phyloP scores from a whole-genome alignment of 2,888 invertebrate genomes.

The Aporophyla lueneburgensis region DNA sequence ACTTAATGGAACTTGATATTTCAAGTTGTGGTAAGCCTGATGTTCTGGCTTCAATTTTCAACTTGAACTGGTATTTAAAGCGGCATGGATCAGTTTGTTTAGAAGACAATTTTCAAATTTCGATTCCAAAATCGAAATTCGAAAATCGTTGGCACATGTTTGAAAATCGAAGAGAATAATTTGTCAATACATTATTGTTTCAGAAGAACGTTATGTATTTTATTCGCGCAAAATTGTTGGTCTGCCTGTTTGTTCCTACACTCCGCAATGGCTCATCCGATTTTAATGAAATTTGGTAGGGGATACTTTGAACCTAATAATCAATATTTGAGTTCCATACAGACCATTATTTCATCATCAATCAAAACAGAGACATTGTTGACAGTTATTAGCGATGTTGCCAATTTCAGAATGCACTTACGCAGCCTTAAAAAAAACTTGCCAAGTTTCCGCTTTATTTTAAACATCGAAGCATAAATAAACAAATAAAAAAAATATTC shows the following conservation, averaged over 20 bases:
- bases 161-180: not conserved
- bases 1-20: conserved; percentile 8
- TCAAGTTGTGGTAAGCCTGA: not conserved
- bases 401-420: not conserved
- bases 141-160: too few relatives aligned
- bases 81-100: too few relatives aligned
- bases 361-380: not conserved
- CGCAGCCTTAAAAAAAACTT: not conserved
- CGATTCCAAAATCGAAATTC: too few relatives aligned
- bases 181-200: not conserved
- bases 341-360: not conserved
- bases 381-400: not conserved
- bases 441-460: not conserved
- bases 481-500: not conserved
- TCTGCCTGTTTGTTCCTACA: too few relatives aligned
- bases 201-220: not conserved
- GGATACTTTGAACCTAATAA: not conserved
- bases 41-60: not conserved
- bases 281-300: too few relatives aligned
- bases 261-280: too few relatives aligned
- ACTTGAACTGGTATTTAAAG: not conserved
- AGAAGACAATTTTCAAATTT: not conserved
- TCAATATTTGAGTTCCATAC: not conserved
- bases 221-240: not conserved
- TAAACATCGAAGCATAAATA: too few relatives aligned